A percentile compares a stretch with the other conserved stretches of the same genome.
phyloP scores from a whole-genome alignment of 1,140 invertebrate genomes.

The Schlechtendalia chinensis region DNA sequence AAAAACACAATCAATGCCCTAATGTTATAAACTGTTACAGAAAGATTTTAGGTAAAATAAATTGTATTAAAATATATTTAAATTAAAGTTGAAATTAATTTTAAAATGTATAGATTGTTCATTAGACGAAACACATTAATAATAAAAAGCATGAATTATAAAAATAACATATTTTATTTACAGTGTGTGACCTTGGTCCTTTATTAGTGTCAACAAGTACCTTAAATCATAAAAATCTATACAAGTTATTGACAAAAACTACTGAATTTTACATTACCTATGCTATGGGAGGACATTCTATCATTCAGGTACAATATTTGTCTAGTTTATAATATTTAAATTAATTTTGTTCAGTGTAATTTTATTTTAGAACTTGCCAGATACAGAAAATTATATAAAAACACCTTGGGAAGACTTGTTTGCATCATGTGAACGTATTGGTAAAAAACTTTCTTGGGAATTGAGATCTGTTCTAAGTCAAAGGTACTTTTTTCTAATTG shows the following conservation, averaged over 20 bases:
- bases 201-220: slow-evolving; percentile 65
- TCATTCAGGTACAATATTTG: slow-evolving; percentile 43
- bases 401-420: slow-evolving; percentile 80
- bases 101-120: not conserved
- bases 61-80: not conserved
- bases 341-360: not conserved
- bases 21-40: slow-evolving; percentile 70
- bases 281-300: slow-evolving; percentile 36
- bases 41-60: slow-evolving; percentile 61
- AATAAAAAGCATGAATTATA: not conserved
- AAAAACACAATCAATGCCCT: slow-evolving; percentile 50
- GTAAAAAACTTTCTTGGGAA: slow-evolving; percentile 79
- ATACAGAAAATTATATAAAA: slow-evolving; percentile 61
- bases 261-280: slow-evolving; percentile 58
- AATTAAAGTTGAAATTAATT: not conserved
- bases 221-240: slow-evolving; percentile 66
- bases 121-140: no score
- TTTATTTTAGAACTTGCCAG: slow-evolving; percentile 54
- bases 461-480: slow-evolving; percentile 58
- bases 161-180: slow-evolving; percentile 25
- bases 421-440: slow-evolving; percentile 70
- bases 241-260: slow-evolving; percentile 65
- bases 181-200: slow-evolving; percentile 71
- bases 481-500: not conserved
- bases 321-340: not conserved